phyloP scores from a whole-genome alignment of 2,113 vertebrate species.

The Chaetodon trifascialis region DNA sequence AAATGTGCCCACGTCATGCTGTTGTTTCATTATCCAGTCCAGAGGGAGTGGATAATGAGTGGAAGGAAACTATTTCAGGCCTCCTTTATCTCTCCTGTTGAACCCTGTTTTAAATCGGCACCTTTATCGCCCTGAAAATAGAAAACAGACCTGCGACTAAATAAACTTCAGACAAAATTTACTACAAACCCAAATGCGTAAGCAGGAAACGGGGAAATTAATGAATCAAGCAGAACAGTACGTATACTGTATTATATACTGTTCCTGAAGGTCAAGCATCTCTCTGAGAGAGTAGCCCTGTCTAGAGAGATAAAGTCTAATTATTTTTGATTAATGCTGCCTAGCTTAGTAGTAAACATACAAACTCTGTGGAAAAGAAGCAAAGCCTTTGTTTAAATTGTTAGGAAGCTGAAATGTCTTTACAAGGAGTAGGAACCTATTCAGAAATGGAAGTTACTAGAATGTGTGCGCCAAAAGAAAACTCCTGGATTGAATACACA shows the following conservation, averaged over 20 bases:
- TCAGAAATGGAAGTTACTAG: background rate
- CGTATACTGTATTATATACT: slow-evolving; percentile 24
- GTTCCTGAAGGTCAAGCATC: slow-evolving; percentile 50
- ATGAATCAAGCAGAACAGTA: slow-evolving; percentile 18
- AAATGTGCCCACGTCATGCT: background rate
- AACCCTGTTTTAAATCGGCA: slow-evolving; percentile 2
- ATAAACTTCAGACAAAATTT: background rate
- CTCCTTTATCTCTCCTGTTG: slow-evolving; percentile 7
- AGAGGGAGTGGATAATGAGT: background rate
- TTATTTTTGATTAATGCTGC: slow-evolving; percentile 64
- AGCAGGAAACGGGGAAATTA: slow-evolving; percentile 14
- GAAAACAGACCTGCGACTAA: background rate
- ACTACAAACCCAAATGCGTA: background rate
- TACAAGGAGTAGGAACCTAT: background rate
- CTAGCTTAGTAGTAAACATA: slow-evolving; percentile 32
- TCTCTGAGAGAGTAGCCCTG: slow-evolving; percentile 42
- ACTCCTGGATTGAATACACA: slow-evolving; percentile 24
- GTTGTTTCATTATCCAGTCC: background rate
- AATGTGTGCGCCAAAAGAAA: background rate
- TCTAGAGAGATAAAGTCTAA: slow-evolving; percentile 50
- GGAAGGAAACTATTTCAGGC: slow-evolving; percentile 2
- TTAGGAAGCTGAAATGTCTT: slow-evolving; percentile 14
- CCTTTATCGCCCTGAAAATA: slow-evolving; percentile 2
- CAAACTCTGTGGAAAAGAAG: slow-evolving; percentile 34
- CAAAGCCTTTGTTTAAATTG: slow-evolving; percentile 16